Conservation (phyloP, 2,797 vertebrate species). For the Botia almorhae region DNA sequence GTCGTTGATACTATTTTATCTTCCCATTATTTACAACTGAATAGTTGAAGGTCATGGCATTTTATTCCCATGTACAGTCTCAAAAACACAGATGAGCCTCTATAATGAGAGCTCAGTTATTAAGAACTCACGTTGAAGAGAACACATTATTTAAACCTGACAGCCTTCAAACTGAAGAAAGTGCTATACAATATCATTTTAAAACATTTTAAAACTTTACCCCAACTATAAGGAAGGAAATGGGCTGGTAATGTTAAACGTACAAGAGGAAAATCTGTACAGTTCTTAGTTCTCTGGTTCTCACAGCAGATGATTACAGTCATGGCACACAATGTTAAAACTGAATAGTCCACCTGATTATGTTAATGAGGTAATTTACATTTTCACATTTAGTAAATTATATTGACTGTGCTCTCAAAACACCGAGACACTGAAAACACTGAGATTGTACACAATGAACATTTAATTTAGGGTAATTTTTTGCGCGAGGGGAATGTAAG, state of each 20-base stretch:
- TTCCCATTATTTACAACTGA: not conserved
- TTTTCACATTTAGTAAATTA: conserved; percentile 28
- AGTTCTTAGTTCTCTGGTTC: not conserved
- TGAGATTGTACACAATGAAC: not conserved
- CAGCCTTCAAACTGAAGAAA: no score
- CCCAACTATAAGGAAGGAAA: no score
- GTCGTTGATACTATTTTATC: not conserved
- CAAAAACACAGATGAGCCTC: not conserved
- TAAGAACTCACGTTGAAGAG: not conserved
- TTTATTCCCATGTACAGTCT: not conserved
- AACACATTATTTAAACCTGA: not conserved
- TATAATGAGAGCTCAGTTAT: not conserved
- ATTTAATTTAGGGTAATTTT: conserved; percentile 21
- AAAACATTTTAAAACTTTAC: no score
- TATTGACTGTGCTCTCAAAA: conserved; percentile 3
- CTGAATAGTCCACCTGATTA: conserved; percentile 19
- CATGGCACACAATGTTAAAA: not conserved
- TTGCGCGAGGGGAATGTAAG: not conserved
- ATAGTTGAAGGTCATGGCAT: conserved; percentile 27
- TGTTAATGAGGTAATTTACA: conserved; percentile 38
- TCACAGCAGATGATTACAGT: conserved; percentile 14
- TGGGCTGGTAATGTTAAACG: not conserved
- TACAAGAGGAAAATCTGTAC: not conserved
- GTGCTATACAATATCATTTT: no score
- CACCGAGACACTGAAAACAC: not conserved